Percentiles rank a stretch among this genome's conserved stretches.
phyloP scores from a whole-genome alignment of 2,888 invertebrate genomes.

The Stenodema calcarata region DNA sequence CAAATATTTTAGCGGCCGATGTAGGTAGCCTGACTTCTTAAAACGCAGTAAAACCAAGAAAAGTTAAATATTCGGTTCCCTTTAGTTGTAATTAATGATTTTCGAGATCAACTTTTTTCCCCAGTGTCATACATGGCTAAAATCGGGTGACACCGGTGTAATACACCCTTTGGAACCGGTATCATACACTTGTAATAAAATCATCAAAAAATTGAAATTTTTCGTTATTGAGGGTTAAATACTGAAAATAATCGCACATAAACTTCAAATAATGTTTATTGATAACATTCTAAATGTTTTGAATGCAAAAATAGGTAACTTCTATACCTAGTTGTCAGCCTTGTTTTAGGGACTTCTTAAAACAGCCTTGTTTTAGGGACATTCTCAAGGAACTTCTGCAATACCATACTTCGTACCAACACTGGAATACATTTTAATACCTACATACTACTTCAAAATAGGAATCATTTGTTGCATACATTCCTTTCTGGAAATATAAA shows the following conservation, averaged over 20 bases:
- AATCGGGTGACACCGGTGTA: neutral
- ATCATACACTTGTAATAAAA: neutral
- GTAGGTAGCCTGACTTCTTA: conserved; percentile 12
- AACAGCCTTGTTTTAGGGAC: too few relatives aligned
- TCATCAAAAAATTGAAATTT: conserved; percentile 10
- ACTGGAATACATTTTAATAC: neutral
- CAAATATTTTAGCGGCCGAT: conserved; percentile 7
- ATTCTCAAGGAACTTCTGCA: neutral
- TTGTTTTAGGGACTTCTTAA: conserved; percentile 14
- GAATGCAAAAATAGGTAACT: conserved; percentile 14
- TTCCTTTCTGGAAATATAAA: neutral
- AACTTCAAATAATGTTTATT: conserved; percentile 16
- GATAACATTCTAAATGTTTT: neutral
- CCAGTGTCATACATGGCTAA: conserved; percentile 21
- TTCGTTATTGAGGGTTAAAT: neutral
- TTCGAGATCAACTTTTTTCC: neutral
- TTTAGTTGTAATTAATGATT: conserved; percentile 12
- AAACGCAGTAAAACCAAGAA: conserved; percentile 14
- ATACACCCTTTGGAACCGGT: neutral
- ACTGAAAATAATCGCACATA: too few relatives aligned
- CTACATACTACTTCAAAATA: neutral
- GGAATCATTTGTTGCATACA: neutral
- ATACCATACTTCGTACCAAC: neutral
- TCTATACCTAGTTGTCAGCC: neutral
- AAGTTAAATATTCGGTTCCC: conserved; percentile 22